Base-by-base conservation (phyloP, 2,113 vertebrate species). In the Phrynosoma blainvillii region DNA sequence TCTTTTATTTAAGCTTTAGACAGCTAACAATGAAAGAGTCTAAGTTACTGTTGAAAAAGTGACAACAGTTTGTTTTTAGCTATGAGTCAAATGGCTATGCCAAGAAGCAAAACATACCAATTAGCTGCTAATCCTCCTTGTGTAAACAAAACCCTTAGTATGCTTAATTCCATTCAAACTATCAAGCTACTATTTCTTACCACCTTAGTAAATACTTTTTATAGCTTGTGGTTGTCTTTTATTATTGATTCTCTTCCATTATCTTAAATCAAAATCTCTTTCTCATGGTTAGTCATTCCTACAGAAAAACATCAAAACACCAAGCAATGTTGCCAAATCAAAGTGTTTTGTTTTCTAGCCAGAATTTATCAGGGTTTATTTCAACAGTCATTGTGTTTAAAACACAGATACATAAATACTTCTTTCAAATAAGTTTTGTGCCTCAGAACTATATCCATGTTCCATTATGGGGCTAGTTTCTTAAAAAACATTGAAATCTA, bases 51-150 rank as follows among this genome's bases (percentile, higher is more conserved):
- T 84, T 90, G 89, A 93, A 91, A 88, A 93, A 92, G 88, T 74
- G 95, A 52, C n/a, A 84, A 62, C 23, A 87, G 76, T 79, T 90
- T 87, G 84, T 56, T 78, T 83, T 88, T 82, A 70, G 32, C 21
- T 87, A 76, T 47, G 89, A 84, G 68, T 0, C 27, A 77, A 68
- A 83, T 32, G 81, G 90, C 85, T 87, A 76, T 62, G 87, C 87
- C 89, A 89, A 93, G 87, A 94, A 95, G 89, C 36, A 89, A 91
- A 94, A 93, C 11, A 74, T 90, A 87, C 62, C 71, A 88, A 32
- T 79, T 88, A 66, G 2, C 18, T 81, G 79, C 36, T 81, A 84
- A 77, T 84, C 84, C 25, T 89, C 2, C 73, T 30, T 36, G 89
- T 77, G 84, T 27, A 77, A 52, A 85, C 68, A 92, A 86, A 91